These are phyloP conservation scores for Periphyllus acericola DNA, from an alignment of 2,888 invertebrate species.

Conservation along the genomic window DNA sequence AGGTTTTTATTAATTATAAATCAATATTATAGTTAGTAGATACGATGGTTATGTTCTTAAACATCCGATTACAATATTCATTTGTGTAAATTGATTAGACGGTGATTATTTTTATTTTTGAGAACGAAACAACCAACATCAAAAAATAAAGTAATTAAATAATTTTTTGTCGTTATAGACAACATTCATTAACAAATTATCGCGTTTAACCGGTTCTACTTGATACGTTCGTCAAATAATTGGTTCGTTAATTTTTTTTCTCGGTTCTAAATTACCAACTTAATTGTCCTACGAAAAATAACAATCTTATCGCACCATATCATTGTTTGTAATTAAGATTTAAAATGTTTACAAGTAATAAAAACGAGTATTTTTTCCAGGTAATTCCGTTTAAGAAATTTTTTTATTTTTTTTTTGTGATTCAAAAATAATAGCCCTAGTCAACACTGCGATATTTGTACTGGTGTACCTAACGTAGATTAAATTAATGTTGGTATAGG, in stretches of 20 bases:
- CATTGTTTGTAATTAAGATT: conserved; percentile 25
- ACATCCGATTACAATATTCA: not conserved
- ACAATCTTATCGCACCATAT: conserved; percentile 17
- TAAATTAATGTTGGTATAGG: too few species aligned
- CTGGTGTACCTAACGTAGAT: too few species aligned
- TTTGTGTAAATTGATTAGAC: not conserved
- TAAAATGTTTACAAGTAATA: conserved; percentile 20
- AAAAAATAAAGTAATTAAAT: conserved; percentile 16
- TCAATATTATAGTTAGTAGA: too few species aligned
- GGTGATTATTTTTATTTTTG: too few species aligned
- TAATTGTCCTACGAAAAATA: conserved; percentile 14
- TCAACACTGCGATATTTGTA: too few species aligned
- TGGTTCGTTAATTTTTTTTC: conserved; percentile 16
- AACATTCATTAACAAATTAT: conserved; percentile 18
- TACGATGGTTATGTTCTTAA: too few species aligned
- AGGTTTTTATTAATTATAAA: too few species aligned
- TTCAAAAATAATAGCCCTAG: too few species aligned
- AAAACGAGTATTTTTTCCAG: not conserved
- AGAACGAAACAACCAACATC: not conserved
- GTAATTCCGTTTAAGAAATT: not conserved
- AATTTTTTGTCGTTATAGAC: not conserved
- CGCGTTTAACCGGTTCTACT: conserved; percentile 32
- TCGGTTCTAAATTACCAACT: not conserved
- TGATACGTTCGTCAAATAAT: conserved; percentile 27
- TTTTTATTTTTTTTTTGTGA: not conserved